Evolutionary conservation across 2,797 vertebrate genomes (phyloP).

Genomic region (Cheirogaleus major): DNA sequence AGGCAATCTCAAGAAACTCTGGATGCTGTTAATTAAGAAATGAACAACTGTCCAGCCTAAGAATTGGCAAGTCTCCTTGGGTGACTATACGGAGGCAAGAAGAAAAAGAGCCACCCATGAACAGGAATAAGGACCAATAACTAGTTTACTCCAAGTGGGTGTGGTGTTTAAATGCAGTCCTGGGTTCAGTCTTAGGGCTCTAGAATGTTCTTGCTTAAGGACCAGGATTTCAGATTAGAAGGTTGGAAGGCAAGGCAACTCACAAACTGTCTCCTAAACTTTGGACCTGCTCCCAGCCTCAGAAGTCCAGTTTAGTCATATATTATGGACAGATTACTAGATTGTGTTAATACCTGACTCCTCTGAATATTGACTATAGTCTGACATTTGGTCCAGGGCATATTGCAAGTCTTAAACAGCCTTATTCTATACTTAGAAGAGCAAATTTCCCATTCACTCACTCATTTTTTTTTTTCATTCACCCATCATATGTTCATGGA

Average conservation of each 20-base stretch:
- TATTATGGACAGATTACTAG: background rate
- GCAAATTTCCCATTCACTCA: background rate
- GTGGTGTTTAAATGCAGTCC: background rate
- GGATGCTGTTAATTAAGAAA: background rate
- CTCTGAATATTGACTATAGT: background rate
- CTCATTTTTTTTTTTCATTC: background rate
- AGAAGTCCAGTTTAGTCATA: background rate
- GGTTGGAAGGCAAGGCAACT: background rate
- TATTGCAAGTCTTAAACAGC: background rate
- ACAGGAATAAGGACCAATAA: background rate
- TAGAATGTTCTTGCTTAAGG: background rate
- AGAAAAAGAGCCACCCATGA: background rate
- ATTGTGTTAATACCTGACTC: background rate
- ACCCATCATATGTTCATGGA: background rate
- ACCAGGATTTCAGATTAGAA: background rate
- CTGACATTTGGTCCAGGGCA: background rate
- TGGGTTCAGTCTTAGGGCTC: background rate
- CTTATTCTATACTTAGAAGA: background rate
- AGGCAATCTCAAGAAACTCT: background rate
- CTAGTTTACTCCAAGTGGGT: background rate
- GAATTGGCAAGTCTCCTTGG: background rate
- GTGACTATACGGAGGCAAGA: background rate
- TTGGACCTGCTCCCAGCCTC: background rate
- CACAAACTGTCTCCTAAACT: background rate
- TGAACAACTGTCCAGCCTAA: background rate